phyloP scores from a whole-genome alignment of 2,113 vertebrate species.

The Pangasianodon gigas region DNA sequence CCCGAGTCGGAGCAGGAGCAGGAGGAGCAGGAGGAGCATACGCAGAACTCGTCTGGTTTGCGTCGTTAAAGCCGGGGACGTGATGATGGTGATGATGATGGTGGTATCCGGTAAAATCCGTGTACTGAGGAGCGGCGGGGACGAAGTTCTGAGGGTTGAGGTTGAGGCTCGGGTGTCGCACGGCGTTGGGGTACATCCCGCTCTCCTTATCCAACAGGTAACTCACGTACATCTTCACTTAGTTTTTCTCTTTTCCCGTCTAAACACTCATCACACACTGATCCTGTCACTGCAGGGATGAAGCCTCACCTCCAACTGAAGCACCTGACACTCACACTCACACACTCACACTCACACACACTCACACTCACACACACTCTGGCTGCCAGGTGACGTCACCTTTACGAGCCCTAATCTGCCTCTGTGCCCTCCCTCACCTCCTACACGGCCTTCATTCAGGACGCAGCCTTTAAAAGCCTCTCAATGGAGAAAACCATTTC shows the following conservation, averaged over 20 bases:
- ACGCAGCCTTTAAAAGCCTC: neutral
- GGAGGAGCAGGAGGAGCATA: constrained; percentile 68
- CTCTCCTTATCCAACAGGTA: constrained; percentile 83
- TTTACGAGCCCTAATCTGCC: constrained; percentile 6
- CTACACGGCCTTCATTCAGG: neutral
- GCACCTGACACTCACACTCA: constrained; percentile 20
- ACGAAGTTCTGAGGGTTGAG: constrained; percentile 83
- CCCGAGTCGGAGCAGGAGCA: constrained; percentile 71
- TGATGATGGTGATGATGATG: constrained; percentile 60
- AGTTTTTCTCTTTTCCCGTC: neutral
- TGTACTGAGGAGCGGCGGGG: constrained; percentile 75
- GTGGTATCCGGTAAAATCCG: constrained; percentile 86
- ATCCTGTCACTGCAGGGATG: neutral
- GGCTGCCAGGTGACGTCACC: constrained; percentile 10
- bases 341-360: neutral
- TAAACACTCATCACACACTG: constrained; percentile 20
- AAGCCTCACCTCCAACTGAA: constrained; percentile 14
- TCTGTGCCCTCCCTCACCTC: neutral
- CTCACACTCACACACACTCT: neutral
- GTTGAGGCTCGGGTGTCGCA: constrained; percentile 81
- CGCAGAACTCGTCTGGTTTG: constrained; percentile 76
- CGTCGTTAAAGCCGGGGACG: constrained; percentile 76
- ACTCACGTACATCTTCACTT: constrained; percentile 81
- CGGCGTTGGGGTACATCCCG: constrained; percentile 85
- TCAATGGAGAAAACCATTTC: neutral